Base-by-base conservation (phyloP, 1,140 invertebrate species). In the Doryteuthis pealeii region DNA sequence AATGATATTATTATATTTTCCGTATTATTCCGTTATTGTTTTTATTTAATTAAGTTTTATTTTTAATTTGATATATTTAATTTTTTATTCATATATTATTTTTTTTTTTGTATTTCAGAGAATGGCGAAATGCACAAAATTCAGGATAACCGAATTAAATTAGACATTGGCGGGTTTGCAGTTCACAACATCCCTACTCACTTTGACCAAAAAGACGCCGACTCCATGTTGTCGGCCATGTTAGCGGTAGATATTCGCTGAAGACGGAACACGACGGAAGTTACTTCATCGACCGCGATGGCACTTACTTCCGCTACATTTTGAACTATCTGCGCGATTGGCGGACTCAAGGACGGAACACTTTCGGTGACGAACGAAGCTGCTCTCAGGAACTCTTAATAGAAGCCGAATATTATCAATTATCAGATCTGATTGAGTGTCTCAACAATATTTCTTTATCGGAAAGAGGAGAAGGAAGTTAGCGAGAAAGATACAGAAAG, bases 141-240 rank as follows among this genome's bases (percentile, higher is more conserved):
- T 40, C 83, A 85, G 58, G 85, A 86, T 45, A 80, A 77, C 28
- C 79, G 81, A 28, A 83, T 87, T 10, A 84, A 85, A 72, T 77
- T 88, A n/a, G 86, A 88, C 76, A 86, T 88, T 49, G 87, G 87
- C 31, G 87, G 87, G n/a, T 35, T 79, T 82, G 4, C 79, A 79
- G 74, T 88, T 82, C 76, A 86, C 86, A 2, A 88, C 87, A 12
- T 84, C 85, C n/a, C 67, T 87, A 15, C 76, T 82, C 26, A 87
- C 85, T 1, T 73, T 88, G 8, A 80, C 77, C 15, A 82, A 81
- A n/a, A n/a, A 76, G 86, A 87, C 62, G 76, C 82, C 12, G 76
- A 83, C 58, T 87, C 85, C 31, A 87, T 88, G 86, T 65, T 88
- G 62, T 82, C 86, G 10, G 83, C 85, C 72, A 88, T 88, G 87